phyloP scores from a whole-genome alignment of 2,888 invertebrate genomes.

The Automeris io region DNA sequence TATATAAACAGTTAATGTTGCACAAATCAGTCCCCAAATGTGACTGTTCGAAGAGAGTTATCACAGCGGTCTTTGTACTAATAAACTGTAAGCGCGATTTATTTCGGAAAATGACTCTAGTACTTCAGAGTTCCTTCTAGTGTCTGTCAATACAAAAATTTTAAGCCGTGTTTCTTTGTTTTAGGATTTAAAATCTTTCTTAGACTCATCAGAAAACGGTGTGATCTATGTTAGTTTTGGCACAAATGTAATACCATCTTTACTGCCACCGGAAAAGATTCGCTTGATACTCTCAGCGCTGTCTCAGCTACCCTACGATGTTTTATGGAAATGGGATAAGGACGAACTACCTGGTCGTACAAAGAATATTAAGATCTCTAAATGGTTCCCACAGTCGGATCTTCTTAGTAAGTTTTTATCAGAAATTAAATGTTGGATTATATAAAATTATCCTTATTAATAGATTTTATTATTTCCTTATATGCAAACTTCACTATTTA shows the following conservation, averaged over 20 bases:
- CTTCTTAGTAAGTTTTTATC: conserved; percentile 6
- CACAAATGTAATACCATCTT: conserved; percentile 27
- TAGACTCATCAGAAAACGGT: conserved; percentile 45
- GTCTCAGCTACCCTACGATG: conserved; percentile 25
- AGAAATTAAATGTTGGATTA: not conserved
- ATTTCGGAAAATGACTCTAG: too few relatives aligned
- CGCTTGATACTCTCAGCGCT: conserved; percentile 21
- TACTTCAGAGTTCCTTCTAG: too few relatives aligned
- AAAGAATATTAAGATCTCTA: conserved; percentile 29
- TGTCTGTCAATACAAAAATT: too few relatives aligned
- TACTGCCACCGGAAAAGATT: conserved; percentile 19
- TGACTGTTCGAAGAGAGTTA: too few relatives aligned
- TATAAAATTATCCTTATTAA: not conserved
- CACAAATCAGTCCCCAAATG: too few relatives aligned
- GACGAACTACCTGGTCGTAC: conserved; percentile 25
- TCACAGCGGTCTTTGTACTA: too few relatives aligned
- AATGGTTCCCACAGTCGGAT: conserved; percentile 34
- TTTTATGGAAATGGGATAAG: conserved; percentile 34
- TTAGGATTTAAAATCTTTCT: conserved; percentile 40
- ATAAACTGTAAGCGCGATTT: too few relatives aligned
- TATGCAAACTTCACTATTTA: too few relatives aligned
- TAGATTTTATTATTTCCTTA: not conserved
- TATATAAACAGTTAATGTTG: too few relatives aligned
- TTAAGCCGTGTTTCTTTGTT: conserved; percentile 11
- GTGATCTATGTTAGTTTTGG: conserved; percentile 45